Base-by-base conservation (phyloP, 2,797 vertebrate genomes). In the Typhlichthys eigenmanni region DNA sequence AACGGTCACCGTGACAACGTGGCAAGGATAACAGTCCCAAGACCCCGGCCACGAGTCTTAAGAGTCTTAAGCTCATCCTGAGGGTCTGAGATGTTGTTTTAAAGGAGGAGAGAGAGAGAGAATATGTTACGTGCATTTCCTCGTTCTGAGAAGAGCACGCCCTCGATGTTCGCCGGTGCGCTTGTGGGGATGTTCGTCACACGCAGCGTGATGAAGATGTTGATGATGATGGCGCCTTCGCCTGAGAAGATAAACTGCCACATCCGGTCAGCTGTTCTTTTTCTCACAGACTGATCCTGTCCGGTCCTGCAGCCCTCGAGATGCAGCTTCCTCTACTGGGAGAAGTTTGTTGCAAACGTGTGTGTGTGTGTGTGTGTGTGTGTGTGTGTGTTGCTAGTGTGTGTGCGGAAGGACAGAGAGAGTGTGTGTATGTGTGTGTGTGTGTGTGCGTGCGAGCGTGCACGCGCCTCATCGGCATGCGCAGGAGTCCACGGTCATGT, bases 401-500 rank as follows among this genome's bases (percentile, higher is more conserved):
- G 52, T 57, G 19, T 19, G 19, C 19, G 19, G 47, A 58, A 12
- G 4, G 61, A 54, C 8, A 53, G 62, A 34, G 49, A 24, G 47
- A 14, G 50, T 29, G 58, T 64, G 60, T 53, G 58, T 56, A 12
- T 43, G 71, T 32, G 50, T 47, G 45, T 17, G 16, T 17, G 16
- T 17, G 16, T 17, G 16, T 17, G 16, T 17, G 16, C 16, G 55
- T 55, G 8, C 43, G 29, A 16, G 61, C 24, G 56, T 34, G 11
- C 32, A 7, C 5, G 14, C 10, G 17, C 17, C 78, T 93, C 95
- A 99, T 95, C 96, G 93, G 83, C 97, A 99, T 0, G 94, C 96
- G 7, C 98, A 99, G 32, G 95, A 96, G 62, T 98, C 96, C 60
- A 96, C 98, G 66, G 95, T 97, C 98, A 99, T 99, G 90, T 97